phyloP scores from a whole-genome alignment of 2,888 invertebrate genomes.

The Zaprionus bogoriensis region DNA sequence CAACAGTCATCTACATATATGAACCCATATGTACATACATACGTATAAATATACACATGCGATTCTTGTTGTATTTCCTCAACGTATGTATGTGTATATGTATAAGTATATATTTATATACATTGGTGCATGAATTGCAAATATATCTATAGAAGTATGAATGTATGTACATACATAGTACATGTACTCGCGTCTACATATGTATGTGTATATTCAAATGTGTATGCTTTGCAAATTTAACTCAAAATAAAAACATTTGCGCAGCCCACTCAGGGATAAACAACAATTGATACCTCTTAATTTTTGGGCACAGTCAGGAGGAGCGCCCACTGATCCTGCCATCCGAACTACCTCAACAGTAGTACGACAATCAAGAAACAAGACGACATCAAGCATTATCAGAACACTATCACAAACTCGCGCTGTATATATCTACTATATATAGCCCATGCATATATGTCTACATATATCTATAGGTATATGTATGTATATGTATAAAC shows the following conservation, averaged over 20 bases:
- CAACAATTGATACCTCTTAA: constrained; percentile 36
- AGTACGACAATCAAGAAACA: constrained; percentile 11
- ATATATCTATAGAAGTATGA: no score
- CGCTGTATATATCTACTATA: constrained; percentile 22
- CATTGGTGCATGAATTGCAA: not conserved
- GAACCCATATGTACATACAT: not conserved
- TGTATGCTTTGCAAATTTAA: not conserved
- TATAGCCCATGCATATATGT: constrained; percentile 26
- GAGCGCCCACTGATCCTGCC: constrained; percentile 19
- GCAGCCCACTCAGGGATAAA: constrained; percentile 76
- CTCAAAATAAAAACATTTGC: constrained; percentile 52
- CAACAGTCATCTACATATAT: not conserved
- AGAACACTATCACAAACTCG: constrained; percentile 23
- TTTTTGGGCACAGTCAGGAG: constrained; percentile 21
- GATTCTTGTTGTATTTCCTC: no score
- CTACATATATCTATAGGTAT: constrained; percentile 31
- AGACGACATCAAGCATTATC: not conserved
- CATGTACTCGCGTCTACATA: no score
- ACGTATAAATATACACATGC: not conserved
- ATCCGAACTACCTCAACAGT: constrained; percentile 19
- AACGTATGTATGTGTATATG: not conserved
- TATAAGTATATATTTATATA: not conserved
- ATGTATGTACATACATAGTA: not conserved
- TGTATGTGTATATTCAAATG: not conserved
- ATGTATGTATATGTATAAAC: constrained; percentile 15